Percentiles rank a stretch among this genome's conserved stretches.
phyloP scores from a whole-genome alignment of 35 echinoderm and acorn worm species.

The Patiria miniata region DNA sequence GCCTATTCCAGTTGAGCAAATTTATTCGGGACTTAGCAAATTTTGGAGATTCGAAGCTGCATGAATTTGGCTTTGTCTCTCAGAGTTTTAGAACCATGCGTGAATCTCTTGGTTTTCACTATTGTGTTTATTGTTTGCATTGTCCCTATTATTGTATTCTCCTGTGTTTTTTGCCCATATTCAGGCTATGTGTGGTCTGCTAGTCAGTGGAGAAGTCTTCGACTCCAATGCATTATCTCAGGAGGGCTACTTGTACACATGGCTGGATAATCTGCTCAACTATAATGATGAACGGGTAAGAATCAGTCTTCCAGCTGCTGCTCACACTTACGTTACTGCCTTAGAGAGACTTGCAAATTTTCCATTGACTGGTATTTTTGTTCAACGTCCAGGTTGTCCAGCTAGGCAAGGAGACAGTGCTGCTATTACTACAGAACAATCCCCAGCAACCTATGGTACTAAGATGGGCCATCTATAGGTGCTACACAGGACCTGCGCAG shows the following conservation, averaged over 20 bases:
- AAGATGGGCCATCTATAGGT: constrained; percentile 74
- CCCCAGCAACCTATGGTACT: constrained; percentile 77
- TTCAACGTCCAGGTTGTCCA: neutral
- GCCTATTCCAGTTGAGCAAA: no score
- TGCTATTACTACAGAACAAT: constrained; percentile 91
- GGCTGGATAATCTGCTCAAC: constrained; percentile 94
- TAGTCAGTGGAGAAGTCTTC: constrained; percentile 97
- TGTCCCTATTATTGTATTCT: no score
- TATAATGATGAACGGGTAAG: constrained; percentile 93
- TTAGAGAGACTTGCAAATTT: no score
- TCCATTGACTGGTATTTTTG: no score
- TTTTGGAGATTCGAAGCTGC: no score
- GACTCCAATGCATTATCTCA: constrained; percentile 82
- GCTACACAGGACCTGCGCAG: constrained; percentile 85
- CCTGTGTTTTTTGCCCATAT: constrained; percentile 19
- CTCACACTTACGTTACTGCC: no score
- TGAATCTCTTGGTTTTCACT: no score
- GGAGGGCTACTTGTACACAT: constrained; percentile 90
- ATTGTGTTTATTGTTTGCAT: no score
- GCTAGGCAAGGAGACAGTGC: constrained; percentile 76
- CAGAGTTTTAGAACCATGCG: no score
- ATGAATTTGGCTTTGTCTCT: no score
- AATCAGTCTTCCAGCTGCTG: neutral
- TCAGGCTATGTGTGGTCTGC: constrained; percentile 91
- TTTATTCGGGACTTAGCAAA: no score